Base-by-base conservation (phyloP, 2,888 invertebrate species). In the Hirtodrosophila cameraria region DNA sequence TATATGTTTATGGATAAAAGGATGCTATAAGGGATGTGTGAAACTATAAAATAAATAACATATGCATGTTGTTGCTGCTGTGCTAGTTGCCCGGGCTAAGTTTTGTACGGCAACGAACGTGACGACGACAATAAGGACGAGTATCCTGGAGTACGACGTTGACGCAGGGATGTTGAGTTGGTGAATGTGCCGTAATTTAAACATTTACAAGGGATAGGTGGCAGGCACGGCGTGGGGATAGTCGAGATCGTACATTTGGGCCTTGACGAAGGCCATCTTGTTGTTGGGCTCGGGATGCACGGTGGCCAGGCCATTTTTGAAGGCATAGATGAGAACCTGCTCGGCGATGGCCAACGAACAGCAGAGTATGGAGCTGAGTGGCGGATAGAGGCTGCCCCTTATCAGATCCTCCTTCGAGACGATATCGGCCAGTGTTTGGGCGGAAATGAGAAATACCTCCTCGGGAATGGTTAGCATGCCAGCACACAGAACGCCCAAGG, bases 401-500 rank as follows among this genome's bases (percentile, higher is more conserved):
- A 93, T 93, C 82, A 99, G 92, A 91, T 98, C 96, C 1, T 93
- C 93, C 42, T 96, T 94, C 0, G 94, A 93, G 5, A 98, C 98
- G 43, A 97, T 92, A 3, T 94, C 93, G 0, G 98, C 94, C 53
- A 99, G 92, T 49, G 95, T 93, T 94, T 96, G 93, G 2, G 99
- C 98, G 25, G 99, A 95, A 11, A 96, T 93, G 55, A 99, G 93
- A 94, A 99, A 97, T 63, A 97, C 93, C 80, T 97, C 96, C 88
- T 99, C 98, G 9, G 95, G 94, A 89, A 99, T 97, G 87, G 95
- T 96, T 79, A 95, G 92, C 91, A 98, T 94, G 49, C 97, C 97
- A 73, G 97, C 96, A 86, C 95, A 94, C 75, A 99, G 94, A 54
- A 96, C 94, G 66, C 96, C 99, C 38, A 99, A 93, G 16, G 98